Conservation (phyloP, 2,113 vertebrate genomes). For the Stigmatopora argus region DNA sequence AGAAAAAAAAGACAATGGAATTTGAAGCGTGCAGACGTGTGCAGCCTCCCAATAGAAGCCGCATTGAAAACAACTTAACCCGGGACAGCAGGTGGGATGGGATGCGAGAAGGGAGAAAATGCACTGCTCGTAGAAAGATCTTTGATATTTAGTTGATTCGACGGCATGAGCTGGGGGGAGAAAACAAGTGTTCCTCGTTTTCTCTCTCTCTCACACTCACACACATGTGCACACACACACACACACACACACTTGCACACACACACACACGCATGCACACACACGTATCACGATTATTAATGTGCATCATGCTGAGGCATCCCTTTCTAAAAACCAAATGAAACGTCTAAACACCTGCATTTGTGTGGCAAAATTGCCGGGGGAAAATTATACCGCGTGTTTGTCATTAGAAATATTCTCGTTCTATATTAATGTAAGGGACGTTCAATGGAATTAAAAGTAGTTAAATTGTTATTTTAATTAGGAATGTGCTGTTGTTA, state of each 20-base stretch:
- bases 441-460: no score
- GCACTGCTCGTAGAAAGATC: slow-evolving; percentile 72
- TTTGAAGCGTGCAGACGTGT: slow-evolving; percentile 63
- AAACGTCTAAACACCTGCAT: slow-evolving; percentile 64
- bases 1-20: slow-evolving; percentile 80
- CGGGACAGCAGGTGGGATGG: slow-evolving; percentile 88
- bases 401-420: not conserved
- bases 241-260: slow-evolving; percentile 16
- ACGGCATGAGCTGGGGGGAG: no score
- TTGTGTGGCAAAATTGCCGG: slow-evolving; percentile 26
- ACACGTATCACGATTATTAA: slow-evolving; percentile 44
- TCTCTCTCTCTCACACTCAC: not conserved
- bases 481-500: no score
- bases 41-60: slow-evolving; percentile 75
- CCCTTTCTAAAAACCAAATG: slow-evolving; percentile 73
- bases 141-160: slow-evolving; percentile 68
- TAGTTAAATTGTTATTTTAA: no score
- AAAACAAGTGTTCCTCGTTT: not conserved
- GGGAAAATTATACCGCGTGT: not conserved
- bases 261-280: not conserved
- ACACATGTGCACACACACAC: not conserved
- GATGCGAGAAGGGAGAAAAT: slow-evolving; percentile 73
- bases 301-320: slow-evolving; percentile 57
- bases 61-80: slow-evolving; percentile 86
- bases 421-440: not conserved